Evolutionary conservation across 2,888 invertebrate genomes (phyloP), one percentile per base, ranked within the genome.

Genomic region (Volucella inanis): DNA sequence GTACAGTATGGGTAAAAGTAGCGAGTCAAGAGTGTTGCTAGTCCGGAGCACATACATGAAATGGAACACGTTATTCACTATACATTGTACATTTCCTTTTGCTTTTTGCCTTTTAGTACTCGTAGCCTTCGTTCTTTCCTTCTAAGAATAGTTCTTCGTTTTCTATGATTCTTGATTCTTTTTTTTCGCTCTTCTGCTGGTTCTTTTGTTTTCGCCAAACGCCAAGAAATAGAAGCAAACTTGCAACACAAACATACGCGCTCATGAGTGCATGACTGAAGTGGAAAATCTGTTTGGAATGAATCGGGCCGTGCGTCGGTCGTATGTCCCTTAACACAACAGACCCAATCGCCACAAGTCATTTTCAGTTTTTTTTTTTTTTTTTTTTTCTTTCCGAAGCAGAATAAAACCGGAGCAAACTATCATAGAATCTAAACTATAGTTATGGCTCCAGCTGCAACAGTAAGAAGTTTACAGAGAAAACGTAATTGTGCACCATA

Each of bases 261-360:
- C 68, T 54, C 55, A 70, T n/a, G 50, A 76, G 64, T 71, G 62
- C 78, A 70, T 76, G 39, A 57, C 41, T 50, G 43, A 81, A 81
- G 62, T 77, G 81, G 81, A 72, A 85, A 68, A 85, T 85, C 72
- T 81, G 72, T 57, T 62, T 47, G 75, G 52, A 76, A 76, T 41
- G 74, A 9, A 15, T 64, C 50, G 12, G 14, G 12, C 9, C 41
- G 47, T 49, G 18, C 11, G 18, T 41, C 50, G 31, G 50, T 50
- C 31, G 31, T 43, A n/a, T 55, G 38, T 22, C 49, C 31, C 8
- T 14, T 39, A 43, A 39, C 38, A 10, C 18, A 3, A 12, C 11
- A 75, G 67, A 59, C 41, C 67, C 59, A 81, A 85, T 85, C 65
- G 67, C 76, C 85, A 85, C 81, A 81, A 81, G 85, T 81, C 85